These are phyloP conservation scores for Austrofundulus limnaeus DNA, from an alignment of 2,113 vertebrate genomes.

Conservation along the genomic window DNA sequence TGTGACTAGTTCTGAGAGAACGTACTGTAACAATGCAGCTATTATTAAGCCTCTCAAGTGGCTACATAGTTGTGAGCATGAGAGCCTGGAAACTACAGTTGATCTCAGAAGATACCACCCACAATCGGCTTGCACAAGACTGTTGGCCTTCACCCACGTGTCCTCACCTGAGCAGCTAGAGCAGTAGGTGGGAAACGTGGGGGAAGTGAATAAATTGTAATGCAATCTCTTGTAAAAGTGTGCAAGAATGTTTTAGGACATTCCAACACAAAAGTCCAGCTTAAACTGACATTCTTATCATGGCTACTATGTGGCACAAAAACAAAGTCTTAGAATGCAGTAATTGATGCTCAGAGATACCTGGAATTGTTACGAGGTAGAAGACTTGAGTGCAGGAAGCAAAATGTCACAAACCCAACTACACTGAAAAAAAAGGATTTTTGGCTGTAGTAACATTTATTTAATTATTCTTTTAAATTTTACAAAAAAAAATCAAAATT, in stretches of 20 bases:
- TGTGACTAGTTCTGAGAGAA: background rate
- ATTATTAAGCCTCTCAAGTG: background rate
- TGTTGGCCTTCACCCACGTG: conserved; percentile 31
- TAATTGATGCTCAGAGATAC: too few species aligned
- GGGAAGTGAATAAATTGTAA: conserved; percentile 34
- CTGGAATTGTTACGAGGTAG: too few species aligned
- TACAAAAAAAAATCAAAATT: too few species aligned
- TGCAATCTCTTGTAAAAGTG: conserved; percentile 20
- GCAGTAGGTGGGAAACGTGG: conserved; percentile 31
- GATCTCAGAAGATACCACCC: conserved; percentile 10
- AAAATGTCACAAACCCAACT: too few species aligned
- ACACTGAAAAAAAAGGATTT: too few species aligned
- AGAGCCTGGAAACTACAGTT: background rate
- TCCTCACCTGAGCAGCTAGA: conserved; percentile 33
- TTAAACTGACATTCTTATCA: background rate
- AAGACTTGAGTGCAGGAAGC: too few species aligned
- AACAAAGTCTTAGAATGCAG: background rate
- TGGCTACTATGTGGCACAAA: background rate
- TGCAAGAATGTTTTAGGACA: conserved; percentile 15
- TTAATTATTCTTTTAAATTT: too few species aligned
- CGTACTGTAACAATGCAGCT: background rate
- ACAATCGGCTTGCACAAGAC: conserved; percentile 11
- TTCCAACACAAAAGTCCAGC: background rate
- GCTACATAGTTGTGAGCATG: background rate
- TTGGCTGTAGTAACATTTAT: too few species aligned